Percentiles rank a stretch among this genome's conserved stretches.
Evolutionary conservation across 2,888 invertebrate genomes (phyloP).

Genomic region (Toxonevra muliebris): DNA sequence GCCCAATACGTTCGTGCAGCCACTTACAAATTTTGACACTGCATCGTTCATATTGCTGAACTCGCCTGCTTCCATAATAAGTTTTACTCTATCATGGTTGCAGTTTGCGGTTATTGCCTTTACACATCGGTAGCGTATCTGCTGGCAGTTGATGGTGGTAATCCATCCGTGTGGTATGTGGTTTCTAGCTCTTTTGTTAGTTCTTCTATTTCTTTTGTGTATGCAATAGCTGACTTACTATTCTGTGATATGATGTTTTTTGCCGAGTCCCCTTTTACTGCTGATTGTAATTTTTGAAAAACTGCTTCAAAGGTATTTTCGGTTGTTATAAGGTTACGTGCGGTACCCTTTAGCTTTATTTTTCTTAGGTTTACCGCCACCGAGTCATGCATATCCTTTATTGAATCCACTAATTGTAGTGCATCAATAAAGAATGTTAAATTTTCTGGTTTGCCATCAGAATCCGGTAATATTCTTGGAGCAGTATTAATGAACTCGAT

Average conservation of each 20-base stretch:
- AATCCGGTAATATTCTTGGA: too few relatives aligned
- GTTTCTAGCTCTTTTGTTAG: not conserved
- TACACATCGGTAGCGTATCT: not conserved
- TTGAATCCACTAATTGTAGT: too few relatives aligned
- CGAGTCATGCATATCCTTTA: too few relatives aligned
- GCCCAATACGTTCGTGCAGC: not conserved
- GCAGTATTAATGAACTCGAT: too few relatives aligned
- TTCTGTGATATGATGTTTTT: not conserved
- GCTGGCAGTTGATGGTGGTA: slow-evolving; percentile 4
- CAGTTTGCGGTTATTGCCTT: not conserved
- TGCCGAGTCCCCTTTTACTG: not conserved
- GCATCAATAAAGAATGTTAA: too few relatives aligned
- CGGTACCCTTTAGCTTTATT: not conserved
- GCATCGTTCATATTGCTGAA: slow-evolving; percentile 13
- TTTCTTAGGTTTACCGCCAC: too few relatives aligned
- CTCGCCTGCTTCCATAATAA: not conserved
- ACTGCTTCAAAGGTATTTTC: not conserved
- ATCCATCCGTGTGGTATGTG: not conserved
- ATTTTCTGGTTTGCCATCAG: too few relatives aligned
- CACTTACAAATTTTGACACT: slow-evolving; percentile 2
- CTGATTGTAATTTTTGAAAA: not conserved
- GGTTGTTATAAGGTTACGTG: not conserved
- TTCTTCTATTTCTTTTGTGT: not conserved
- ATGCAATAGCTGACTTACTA: not conserved
- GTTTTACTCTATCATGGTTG: slow-evolving; percentile 4